A percentile compares a stretch with the other conserved stretches of the same genome.
Evolutionary conservation across 2,888 invertebrate genomes (phyloP).

Genomic region (Leptopilina syphax): DNA sequence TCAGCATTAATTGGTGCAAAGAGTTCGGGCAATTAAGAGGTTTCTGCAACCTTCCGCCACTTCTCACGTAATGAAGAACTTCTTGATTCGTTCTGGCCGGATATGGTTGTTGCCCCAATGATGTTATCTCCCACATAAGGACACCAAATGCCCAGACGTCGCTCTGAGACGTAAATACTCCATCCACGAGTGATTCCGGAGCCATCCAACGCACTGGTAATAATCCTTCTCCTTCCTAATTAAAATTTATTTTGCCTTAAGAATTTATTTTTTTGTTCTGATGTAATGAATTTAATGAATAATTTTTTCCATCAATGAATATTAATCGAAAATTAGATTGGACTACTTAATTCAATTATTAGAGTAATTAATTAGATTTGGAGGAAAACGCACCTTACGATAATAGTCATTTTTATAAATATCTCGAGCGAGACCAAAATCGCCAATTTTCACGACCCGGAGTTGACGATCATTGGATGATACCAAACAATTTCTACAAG

Average conservation of each 20-base stretch:
- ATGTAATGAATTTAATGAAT: neutral
- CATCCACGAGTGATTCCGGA: slow-evolving; percentile 96
- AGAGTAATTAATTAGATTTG: neutral
- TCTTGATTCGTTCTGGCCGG: slow-evolving; percentile 95
- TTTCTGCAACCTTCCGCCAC: slow-evolving; percentile 90
- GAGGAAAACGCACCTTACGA: slow-evolving; percentile 84
- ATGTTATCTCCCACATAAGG: slow-evolving; percentile 97
- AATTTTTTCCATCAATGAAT: neutral
- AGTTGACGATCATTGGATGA: slow-evolving; percentile 83
- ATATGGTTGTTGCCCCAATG: slow-evolving; percentile 97
- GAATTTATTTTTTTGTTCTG: too few relatives aligned
- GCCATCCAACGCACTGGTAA: slow-evolving; percentile 99
- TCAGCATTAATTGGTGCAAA: slow-evolving; percentile 89
- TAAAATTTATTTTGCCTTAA: neutral
- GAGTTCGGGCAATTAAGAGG: slow-evolving; percentile 90
- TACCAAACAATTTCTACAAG: slow-evolving; percentile 96
- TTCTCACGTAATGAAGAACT: slow-evolving; percentile 92
- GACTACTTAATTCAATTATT: neutral
- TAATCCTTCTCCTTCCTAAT: slow-evolving; percentile 81
- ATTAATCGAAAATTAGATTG: neutral
- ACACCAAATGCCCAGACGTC: slow-evolving; percentile 98
- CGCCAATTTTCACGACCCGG: slow-evolving; percentile 96
- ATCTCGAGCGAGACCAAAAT: slow-evolving; percentile 97
- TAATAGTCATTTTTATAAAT: slow-evolving; percentile 99
- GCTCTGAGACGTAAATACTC: slow-evolving; percentile 96